Percentiles rank a stretch among this genome's conserved stretches.
Evolutionary conservation across 1,140 invertebrate species (phyloP).

Genomic region (Drosophila seguyi): DNA sequence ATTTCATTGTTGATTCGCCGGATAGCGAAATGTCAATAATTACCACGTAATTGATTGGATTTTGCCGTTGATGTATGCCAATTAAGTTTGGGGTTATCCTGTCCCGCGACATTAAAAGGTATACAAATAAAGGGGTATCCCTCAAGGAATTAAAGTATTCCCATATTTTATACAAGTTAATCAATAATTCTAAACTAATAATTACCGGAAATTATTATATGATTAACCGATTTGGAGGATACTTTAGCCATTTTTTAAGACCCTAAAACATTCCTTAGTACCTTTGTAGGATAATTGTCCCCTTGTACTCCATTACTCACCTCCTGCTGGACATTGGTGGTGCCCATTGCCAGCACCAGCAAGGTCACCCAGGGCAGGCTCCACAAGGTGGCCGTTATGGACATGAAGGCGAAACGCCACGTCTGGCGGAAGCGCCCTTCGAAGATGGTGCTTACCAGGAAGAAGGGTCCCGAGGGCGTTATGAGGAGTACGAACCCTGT

Average conservation of each 20-base stretch:
- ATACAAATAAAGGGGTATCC: background rate
- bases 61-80: background rate
- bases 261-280: background rate
- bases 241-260: no score
- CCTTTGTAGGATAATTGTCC: no score
- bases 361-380: conserved; percentile 20
- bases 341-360: conserved; percentile 20
- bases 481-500: conserved; percentile 32
- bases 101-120: no score
- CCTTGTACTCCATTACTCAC: conserved; percentile 5
- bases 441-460: conserved; percentile 19
- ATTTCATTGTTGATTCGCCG: conserved; percentile 13
- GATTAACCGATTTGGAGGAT: background rate
- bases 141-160: background rate
- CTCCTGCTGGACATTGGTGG: conserved; percentile 24
- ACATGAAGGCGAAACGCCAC: conserved; percentile 13
- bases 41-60: conserved; percentile 22
- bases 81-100: conserved; percentile 3
- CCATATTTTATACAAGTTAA: background rate
- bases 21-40: conserved; percentile 19
- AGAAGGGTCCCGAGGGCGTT: conserved; percentile 37
- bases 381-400: conserved; percentile 7
- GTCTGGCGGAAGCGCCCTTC: conserved; percentile 3
- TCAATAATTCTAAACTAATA: background rate
- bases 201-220: background rate